Base-by-base conservation (phyloP, 2,797 vertebrate genomes). In the Malacoctenus gilli region DNA sequence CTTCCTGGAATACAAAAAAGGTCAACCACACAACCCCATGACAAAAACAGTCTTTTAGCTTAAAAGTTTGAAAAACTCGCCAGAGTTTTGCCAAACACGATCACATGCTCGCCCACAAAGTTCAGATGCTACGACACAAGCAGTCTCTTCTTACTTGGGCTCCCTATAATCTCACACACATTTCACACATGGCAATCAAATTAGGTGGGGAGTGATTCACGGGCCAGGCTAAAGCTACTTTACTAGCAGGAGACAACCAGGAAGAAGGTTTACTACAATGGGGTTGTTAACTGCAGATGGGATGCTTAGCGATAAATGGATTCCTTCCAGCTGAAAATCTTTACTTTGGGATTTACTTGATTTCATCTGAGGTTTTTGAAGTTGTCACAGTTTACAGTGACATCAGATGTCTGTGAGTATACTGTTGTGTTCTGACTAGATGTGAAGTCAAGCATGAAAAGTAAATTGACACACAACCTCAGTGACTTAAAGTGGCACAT, bases 81-180 rank as follows among this genome's bases (percentile, higher is more conserved):
- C 54, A 20, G 63, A 34, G 42, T 68, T 64, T 50, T 36, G 53
- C 73, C 83, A 79, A 83, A 83, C 49, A 57, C 57, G 55, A 52
- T 83, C 83, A 87, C 83, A 83, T 88, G 80, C 68, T 68, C 12
- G 43, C 43, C 53, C 48, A 39, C 21, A 46, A 38, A 71, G 66
- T 72, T 73, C 21, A 72, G 52, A 74, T 74, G 65, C 68, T 49
- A 70, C 61, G 66, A 64, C 61, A 75, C 68, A 81, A 85, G 60
- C 79, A 54, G 66, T 18, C 55, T n/a, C 47, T 42, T 57, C 76
- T 76, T 53, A 72, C 68, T 68, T 51, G 50, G 65, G 65, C 37
- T 38, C 54, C 51, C 56, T 43, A 52, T 66, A 68, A 70, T 61
- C 47, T 72, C 47, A 65, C 53, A 57, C 58, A 77, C 44, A 61